Base-by-base conservation (phyloP, 1,140 invertebrate genomes). In the Leptonema lineaticorne region DNA sequence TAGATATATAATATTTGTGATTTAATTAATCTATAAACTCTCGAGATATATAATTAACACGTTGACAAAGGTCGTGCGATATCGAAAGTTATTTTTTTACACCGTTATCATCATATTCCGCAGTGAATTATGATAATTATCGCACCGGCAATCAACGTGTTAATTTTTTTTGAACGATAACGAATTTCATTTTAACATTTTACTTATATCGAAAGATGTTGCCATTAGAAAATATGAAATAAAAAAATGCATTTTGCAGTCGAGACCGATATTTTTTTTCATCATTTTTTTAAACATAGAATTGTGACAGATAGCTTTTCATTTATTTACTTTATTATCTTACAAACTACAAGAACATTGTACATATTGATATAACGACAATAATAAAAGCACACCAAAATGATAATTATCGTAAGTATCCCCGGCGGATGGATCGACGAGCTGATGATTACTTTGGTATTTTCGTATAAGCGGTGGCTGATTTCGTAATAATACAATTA, bases 311-410 rank as follows among this genome's bases (percentile, higher is more conserved):
- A 57, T 29, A 68, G 18, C 59, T 41, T 45, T n/a, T n/a, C n/a
- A n/a, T n/a, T n/a, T n/a, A n/a, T n/a, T n/a, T n/a, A n/a, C n/a
- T n/a, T n/a, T n/a, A n/a, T n/a, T n/a, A n/a, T 14, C 71, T 72
- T 72, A 72, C 8, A 59, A 65, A 50, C 68, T 72, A 72, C 41
- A 63, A 64, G 67, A 71, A 72, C 67, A 68, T 71, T 68, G 68
- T 69, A 67, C 67, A 72, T 67, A 71, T n/a, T 41, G 46, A 67
- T 67, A 53, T 53, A 69, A 72, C 68, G 63, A 72, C 63, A 59
- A 62, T 63, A 62, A 62, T 46, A 68, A 68, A 68, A 72, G 68
- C 70, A 68, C 66, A 72, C 65, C 64, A 62, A 72, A 72, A 72
- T 68, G 68, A 72, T 71, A 57, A 67, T 69, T 72, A 71, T 68